Percentiles rank a stretch among this genome's conserved stretches.
Evolutionary conservation across 1,140 invertebrate species (phyloP).

Genomic region (Cydia splendana): DNA sequence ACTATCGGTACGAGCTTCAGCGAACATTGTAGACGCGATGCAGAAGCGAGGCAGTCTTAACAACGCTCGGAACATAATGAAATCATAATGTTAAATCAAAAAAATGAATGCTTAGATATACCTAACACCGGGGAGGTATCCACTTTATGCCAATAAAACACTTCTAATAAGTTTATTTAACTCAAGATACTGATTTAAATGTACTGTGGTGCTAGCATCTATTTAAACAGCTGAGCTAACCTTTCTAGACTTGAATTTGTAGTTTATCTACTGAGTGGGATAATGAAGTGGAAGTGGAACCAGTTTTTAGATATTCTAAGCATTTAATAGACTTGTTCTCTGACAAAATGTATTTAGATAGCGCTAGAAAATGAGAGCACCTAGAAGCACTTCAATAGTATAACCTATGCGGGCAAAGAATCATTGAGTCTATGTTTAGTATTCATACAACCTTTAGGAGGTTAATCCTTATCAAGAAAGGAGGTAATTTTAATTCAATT

Average conservation of each 20-base stretch:
- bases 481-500: too few relatives aligned
- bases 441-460: background rate
- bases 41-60: too few relatives aligned
- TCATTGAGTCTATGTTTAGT: background rate
- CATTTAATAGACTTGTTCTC: background rate
- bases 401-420: background rate
- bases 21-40: too few relatives aligned
- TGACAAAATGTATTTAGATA: background rate
- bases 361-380: background rate
- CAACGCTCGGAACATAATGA: too few relatives aligned
- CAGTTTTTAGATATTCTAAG: slow-evolving; percentile 18
- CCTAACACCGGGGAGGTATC: too few relatives aligned
- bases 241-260: slow-evolving; percentile 8
- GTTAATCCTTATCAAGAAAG: background rate
- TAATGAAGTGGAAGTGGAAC: slow-evolving; percentile 5
- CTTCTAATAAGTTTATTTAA: background rate
- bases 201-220: background rate
- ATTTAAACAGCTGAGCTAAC: slow-evolving; percentile 11
- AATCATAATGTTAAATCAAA: background rate
- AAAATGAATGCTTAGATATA: background rate
- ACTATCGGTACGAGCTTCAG: too few relatives aligned
- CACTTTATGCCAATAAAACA: too few relatives aligned
- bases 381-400: background rate
- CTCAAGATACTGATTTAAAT: background rate
- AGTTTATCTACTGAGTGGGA: background rate